phyloP scores from a whole-genome alignment of 2,113 vertebrate genomes.

The Cinclus cinclus region DNA sequence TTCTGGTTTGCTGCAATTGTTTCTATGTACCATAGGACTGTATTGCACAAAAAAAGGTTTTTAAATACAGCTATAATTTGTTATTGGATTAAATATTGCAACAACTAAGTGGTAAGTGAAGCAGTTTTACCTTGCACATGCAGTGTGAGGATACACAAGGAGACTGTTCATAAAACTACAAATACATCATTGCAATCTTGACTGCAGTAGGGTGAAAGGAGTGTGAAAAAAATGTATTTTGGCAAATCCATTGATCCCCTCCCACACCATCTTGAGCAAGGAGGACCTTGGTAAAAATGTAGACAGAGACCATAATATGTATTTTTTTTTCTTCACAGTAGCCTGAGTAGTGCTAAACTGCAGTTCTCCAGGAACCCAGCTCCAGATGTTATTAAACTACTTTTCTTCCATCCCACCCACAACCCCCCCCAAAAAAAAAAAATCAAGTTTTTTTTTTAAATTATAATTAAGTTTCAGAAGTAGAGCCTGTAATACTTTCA shows the following conservation, averaged over 20 bases:
- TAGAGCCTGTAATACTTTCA: slow-evolving; percentile 77
- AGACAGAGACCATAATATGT: slow-evolving; percentile 73
- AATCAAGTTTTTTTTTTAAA: slow-evolving; percentile 17
- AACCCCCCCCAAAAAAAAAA: background rate
- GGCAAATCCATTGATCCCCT: slow-evolving; percentile 73
- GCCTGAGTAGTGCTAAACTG: slow-evolving; percentile 81
- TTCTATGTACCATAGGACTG: slow-evolving; percentile 74
- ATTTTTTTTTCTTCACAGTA: slow-evolving; percentile 79
- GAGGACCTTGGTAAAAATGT: slow-evolving; percentile 75
- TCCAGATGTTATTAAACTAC: slow-evolving; percentile 75
- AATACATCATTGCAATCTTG: slow-evolving; percentile 70
- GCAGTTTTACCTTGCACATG: slow-evolving; percentile 80
- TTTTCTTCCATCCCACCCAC: slow-evolving; percentile 61
- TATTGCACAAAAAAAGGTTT: slow-evolving; percentile 80
- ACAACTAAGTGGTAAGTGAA: slow-evolving; percentile 75
- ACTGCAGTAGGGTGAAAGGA: slow-evolving; percentile 71
- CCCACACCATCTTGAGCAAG: slow-evolving; percentile 61
- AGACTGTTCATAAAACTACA: slow-evolving; percentile 74
- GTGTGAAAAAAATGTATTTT: slow-evolving; percentile 74
- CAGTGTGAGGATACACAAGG: slow-evolving; percentile 75
- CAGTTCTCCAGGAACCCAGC: slow-evolving; percentile 78
- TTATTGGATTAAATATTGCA: slow-evolving; percentile 78
- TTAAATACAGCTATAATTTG: slow-evolving; percentile 79
- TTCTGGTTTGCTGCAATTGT: slow-evolving; percentile 69
- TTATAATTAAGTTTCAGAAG: slow-evolving; percentile 77